Base-by-base conservation (phyloP, 2,888 invertebrate species). In the Torymus auratus region DNA sequence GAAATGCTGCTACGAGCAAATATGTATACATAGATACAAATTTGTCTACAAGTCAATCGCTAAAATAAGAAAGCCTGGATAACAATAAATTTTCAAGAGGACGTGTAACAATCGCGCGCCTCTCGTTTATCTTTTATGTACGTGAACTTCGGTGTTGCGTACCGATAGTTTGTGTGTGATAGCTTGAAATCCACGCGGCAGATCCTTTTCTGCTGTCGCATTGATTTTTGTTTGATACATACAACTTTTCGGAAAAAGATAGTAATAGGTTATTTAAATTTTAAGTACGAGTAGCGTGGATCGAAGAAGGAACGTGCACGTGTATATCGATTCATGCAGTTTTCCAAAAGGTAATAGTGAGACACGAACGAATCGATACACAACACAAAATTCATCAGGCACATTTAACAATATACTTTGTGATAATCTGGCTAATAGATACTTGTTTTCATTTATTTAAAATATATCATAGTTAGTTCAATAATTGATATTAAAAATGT, bases 71-170 rank as follows among this genome's bases (percentile, higher is more conserved):
- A 80, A 80, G 80, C 71, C 67, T 62, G 17, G 12, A 61, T 76
- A 80, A 80, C 67, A 68, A 74, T 80, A 64, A 79, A 75, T 71
- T 60, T 41, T 71, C 12, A 68, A 67, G 52, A 62, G 58, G 65
- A 64, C 62, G 68, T 67, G 71, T 68, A 80, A 71, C 71, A 80
- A 80, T 72, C 71, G 68, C 76, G 60, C 61, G 50, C 56, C 76
- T 80, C 56, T n/a, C 71, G 62, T 28, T 75, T 72, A 14, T 53
- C 28, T 76, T 65, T 7, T 10, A 41, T 41, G 41, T 5, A 41
- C 41, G 20, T 53, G 12, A 67, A 65, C 53, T 67, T 62, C 14
- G 61, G 55, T 75, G 72, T 80, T 80, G 53, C 17, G 67, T 70
- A 76, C 52, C 64, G 64, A 76, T 70, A 52, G 23, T 61, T 67